These are phyloP conservation scores for Pollenia angustigena DNA, from an alignment of 2,888 invertebrate genomes.

Conservation along the genomic window DNA sequence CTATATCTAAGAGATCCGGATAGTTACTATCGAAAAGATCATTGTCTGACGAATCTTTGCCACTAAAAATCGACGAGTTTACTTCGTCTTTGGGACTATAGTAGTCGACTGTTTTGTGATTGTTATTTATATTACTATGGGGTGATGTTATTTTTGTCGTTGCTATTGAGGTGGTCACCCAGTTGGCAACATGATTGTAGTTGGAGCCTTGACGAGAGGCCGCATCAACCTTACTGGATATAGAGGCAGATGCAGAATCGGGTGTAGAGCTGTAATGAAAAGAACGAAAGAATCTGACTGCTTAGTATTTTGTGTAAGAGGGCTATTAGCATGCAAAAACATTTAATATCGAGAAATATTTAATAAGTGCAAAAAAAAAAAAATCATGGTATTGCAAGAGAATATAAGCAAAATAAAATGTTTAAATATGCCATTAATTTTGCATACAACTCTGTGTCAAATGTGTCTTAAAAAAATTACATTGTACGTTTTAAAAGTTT, in stretches of 20 bases:
- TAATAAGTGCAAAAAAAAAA: constrained; percentile 24
- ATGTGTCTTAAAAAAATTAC: constrained; percentile 8
- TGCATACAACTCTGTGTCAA: constrained; percentile 32
- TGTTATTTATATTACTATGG: constrained; percentile 75
- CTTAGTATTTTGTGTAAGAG: neutral
- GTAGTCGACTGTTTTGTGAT: constrained; percentile 49
- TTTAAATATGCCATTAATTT: constrained; percentile 9
- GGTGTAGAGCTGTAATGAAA: constrained; percentile 84
- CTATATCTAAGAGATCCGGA: constrained; percentile 83
- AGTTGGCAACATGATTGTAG: constrained; percentile 77
- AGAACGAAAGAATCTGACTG: neutral
- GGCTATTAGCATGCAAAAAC: constrained; percentile 74
- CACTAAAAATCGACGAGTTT: constrained; percentile 81
- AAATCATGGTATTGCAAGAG: constrained; percentile 55
- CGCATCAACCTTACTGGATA: constrained; percentile 85
- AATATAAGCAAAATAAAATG: constrained; percentile 1
- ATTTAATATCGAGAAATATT: constrained; percentile 12
- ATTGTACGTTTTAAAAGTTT: too few species aligned
- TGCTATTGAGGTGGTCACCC: constrained; percentile 81
- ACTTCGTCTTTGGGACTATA: constrained; percentile 77
- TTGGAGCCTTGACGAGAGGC: constrained; percentile 79
- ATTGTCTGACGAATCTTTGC: constrained; percentile 83
- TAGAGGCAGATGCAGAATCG: constrained; percentile 86
- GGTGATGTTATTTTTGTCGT: constrained; percentile 82
- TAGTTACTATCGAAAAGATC: constrained; percentile 83